Conservation (phyloP, 2,113 vertebrate genomes). For the Calypte anna region DNA sequence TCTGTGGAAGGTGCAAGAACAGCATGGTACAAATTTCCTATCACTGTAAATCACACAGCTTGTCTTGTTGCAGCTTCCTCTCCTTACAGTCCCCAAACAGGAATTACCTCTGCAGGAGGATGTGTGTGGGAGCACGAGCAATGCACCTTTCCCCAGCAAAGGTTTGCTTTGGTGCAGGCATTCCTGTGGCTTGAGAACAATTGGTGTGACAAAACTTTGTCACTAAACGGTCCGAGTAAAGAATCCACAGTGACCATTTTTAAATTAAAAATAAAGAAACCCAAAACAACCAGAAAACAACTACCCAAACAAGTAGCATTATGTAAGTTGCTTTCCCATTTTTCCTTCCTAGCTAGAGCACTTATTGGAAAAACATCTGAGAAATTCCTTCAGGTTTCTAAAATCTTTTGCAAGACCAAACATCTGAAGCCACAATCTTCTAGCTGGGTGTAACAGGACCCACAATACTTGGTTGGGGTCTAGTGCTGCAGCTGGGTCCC, state of each 20-base stretch:
- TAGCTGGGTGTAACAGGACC: conserved; percentile 42
- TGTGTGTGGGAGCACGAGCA: neutral
- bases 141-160: neutral
- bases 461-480: neutral
- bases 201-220: neutral
- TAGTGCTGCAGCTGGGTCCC: conserved; percentile 61
- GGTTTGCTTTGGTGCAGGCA: neutral
- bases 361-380: neutral
- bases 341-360: neutral
- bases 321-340: neutral
- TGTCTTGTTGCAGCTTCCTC: neutral
- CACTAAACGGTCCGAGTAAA: neutral
- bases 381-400: conserved; percentile 37
- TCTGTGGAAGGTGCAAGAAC: neutral
- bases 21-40: neutral
- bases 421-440: neutral
- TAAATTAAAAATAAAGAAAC: neutral
- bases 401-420: conserved; percentile 4
- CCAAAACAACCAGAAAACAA: neutral
- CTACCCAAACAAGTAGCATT: neutral
- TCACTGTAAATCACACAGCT: neutral
- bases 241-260: neutral
- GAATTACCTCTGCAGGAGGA: neutral
- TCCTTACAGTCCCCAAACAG: neutral
- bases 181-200: neutral